phyloP scores from a whole-genome alignment of 2,888 invertebrate genomes.

The Dendrolimus houi region DNA sequence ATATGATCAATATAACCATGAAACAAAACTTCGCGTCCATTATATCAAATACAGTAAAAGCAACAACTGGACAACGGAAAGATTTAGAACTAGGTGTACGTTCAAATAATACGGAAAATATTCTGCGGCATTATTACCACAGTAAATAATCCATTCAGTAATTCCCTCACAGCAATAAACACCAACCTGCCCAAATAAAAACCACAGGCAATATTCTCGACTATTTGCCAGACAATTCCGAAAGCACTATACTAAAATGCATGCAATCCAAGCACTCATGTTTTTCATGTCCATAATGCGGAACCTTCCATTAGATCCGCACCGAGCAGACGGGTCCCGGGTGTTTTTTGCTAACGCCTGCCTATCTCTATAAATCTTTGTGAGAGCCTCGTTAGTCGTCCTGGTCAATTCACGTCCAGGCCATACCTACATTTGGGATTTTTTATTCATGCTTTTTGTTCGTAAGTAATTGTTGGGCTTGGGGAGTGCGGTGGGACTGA shows the following conservation, averaged over 20 bases:
- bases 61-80: too few species aligned
- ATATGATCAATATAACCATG: too few species aligned
- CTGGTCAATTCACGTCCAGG: slow-evolving; percentile 50
- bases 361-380: slow-evolving; percentile 59
- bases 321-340: slow-evolving; percentile 32
- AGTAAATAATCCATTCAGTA: too few species aligned
- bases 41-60: too few species aligned
- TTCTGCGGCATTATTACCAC: too few species aligned
- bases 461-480: slow-evolving; percentile 25
- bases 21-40: too few species aligned
- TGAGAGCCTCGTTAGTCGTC: slow-evolving; percentile 61
- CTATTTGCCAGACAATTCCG: slow-evolving; percentile 16
- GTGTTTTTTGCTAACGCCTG: slow-evolving; percentile 43
- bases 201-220: slow-evolving; percentile 4
- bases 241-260: slow-evolving; percentile 30
- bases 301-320: slow-evolving; percentile 33
- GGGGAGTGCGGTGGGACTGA: not conserved
- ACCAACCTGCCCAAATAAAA: slow-evolving; percentile 2
- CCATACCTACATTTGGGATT: slow-evolving; percentile 31
- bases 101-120: too few species aligned
- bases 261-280: slow-evolving; percentile 37
- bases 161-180: not conserved
- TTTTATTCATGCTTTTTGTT: slow-evolving; percentile 41
- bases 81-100: too few species aligned
- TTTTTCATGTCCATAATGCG: slow-evolving; percentile 31